Percentiles rank a stretch among this genome's conserved stretches.
phyloP scores from a whole-genome alignment of 2,797 vertebrate genomes.

The Synaphobranchus kaupii region DNA sequence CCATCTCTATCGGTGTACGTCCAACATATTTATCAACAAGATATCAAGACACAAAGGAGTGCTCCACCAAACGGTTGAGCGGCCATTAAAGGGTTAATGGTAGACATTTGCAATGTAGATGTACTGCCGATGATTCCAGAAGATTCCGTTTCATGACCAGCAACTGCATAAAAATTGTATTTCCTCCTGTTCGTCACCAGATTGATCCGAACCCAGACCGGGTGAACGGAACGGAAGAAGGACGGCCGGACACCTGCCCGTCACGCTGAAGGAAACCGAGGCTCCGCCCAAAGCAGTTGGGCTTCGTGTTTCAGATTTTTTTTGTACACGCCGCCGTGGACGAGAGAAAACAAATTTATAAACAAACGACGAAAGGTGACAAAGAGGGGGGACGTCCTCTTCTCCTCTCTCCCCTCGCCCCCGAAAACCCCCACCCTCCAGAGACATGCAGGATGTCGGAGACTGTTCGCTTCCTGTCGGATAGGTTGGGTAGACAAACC shows the following conservation, averaged over 20 bases:
- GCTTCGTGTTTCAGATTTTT: conserved; percentile 30
- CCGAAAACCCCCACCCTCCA: background rate
- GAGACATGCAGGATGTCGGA: conserved; percentile 16
- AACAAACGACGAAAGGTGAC: conserved; percentile 51
- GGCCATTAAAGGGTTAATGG: background rate
- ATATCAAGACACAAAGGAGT: too few relatives aligned
- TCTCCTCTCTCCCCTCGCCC: background rate
- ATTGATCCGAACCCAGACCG: conserved; percentile 91
- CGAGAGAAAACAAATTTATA: conserved; percentile 33
- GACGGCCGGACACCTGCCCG: conserved; percentile 80
- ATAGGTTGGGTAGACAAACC: background rate
- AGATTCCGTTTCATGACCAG: background rate
- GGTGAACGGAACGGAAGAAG: conserved; percentile 56
- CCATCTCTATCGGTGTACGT: too few relatives aligned
- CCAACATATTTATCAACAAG: too few relatives aligned
- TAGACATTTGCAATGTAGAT: background rate
- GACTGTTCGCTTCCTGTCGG: background rate
- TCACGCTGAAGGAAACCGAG: conserved; percentile 79
- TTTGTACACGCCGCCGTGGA: conserved; percentile 21
- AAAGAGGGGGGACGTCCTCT: conserved; percentile 64
- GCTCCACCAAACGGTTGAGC: too few relatives aligned
- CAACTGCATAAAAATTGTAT: background rate
- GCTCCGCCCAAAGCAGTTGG: conserved; percentile 41
- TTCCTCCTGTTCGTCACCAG: conserved; percentile 56
- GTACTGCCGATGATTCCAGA: background rate